These are phyloP conservation scores for Gymnobelideus leadbeateri DNA, from an alignment of 2,113 vertebrate species.

Conservation along the genomic window DNA sequence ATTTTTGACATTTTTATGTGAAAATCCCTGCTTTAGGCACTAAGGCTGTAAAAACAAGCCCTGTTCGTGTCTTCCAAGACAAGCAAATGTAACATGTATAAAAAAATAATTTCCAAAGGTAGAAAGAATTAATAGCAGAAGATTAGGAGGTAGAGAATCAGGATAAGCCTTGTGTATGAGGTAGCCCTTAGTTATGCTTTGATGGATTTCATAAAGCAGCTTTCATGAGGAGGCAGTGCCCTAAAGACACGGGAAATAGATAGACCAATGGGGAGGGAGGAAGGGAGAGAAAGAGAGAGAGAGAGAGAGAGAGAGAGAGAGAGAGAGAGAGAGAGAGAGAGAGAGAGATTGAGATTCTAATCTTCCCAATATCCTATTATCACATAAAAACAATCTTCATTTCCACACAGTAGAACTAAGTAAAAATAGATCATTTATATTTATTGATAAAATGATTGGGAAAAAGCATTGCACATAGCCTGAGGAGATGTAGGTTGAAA, in stretches of 20 bases:
- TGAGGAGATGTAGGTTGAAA: neutral
- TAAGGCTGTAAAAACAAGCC: neutral
- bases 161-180: neutral
- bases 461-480: neutral
- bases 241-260: neutral
- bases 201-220: neutral
- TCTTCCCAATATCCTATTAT: neutral
- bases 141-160: neutral
- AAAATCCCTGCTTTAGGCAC: neutral
- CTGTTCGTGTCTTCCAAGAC: neutral
- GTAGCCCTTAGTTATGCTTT: neutral
- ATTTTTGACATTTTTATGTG: neutral
- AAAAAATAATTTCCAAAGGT: neutral
- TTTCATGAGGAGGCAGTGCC: neutral
- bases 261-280: no score
- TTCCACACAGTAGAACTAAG: neutral
- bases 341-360: neutral
- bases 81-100: neutral
- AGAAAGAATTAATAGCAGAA: neutral
- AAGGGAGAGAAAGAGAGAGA: no score
- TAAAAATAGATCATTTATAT: neutral
- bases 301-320: neutral
- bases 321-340: neutral
- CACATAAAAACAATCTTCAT: neutral
- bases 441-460: neutral